These are phyloP conservation scores for Clangula hyemalis DNA, from an alignment of 2,797 vertebrate species.

Conservation along the genomic window DNA sequence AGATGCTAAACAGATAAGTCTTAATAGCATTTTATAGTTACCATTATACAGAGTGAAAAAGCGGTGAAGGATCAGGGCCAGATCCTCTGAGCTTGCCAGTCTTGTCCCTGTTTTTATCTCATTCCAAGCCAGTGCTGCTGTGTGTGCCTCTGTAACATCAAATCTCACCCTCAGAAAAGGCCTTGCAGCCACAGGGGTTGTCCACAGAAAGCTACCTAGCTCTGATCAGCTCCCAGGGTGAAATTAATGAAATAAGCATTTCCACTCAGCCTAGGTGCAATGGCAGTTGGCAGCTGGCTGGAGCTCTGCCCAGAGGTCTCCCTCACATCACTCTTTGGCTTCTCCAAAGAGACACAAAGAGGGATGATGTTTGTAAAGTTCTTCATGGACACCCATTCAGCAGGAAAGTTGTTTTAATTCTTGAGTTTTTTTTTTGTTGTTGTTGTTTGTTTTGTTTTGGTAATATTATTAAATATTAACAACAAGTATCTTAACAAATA, in stretches of 20 bases:
- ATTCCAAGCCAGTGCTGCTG: neutral
- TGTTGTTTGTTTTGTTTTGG: neutral
- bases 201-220: neutral
- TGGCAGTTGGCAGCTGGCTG: neutral
- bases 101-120: neutral
- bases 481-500: neutral
- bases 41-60: neutral
- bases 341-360: neutral
- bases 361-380: neutral
- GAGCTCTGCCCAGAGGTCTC: neutral
- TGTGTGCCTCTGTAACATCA: neutral
- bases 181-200: neutral
- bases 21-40: neutral
- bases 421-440: no score
- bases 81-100: neutral
- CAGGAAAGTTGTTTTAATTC: neutral
- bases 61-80: neutral
- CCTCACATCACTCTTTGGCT: neutral
- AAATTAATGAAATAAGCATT: neutral
- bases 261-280: neutral
- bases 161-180: neutral
- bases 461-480: slow-evolving; percentile 44
- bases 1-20: neutral
- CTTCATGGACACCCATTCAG: neutral
- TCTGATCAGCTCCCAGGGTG: neutral